Percentiles rank a stretch among this genome's conserved stretches.
These are phyloP conservation scores for Lerista edwardsae DNA, from an alignment of 2,797 vertebrate species.

Conservation along the genomic window DNA sequence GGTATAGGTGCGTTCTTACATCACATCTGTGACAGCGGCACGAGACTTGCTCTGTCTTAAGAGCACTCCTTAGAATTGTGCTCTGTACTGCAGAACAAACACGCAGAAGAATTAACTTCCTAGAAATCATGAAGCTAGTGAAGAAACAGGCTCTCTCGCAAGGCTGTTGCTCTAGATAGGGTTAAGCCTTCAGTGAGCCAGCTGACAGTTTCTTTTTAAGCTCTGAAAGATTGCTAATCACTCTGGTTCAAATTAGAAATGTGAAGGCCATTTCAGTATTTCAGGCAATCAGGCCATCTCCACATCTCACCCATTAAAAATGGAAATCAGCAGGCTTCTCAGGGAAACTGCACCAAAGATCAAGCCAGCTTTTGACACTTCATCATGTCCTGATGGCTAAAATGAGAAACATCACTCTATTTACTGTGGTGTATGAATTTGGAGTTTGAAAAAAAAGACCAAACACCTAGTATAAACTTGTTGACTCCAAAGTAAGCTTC, in stretches of 20 bases:
- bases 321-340: slow-evolving; percentile 11
- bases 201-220: neutral
- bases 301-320: slow-evolving; percentile 23
- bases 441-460: too few species aligned
- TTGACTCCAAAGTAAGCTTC: too few species aligned
- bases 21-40: too few species aligned
- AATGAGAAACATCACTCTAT: too few species aligned
- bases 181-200: neutral
- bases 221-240: slow-evolving; percentile 26
- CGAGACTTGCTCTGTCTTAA: too few species aligned
- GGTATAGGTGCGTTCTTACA: too few species aligned
- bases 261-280: slow-evolving; percentile 46
- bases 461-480: too few species aligned
- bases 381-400: neutral
- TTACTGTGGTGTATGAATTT: too few species aligned
- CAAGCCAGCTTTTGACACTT: neutral
- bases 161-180: neutral
- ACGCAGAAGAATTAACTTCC: neutral
- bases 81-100: neutral
- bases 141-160: neutral
- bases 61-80: too few species aligned
- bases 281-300: slow-evolving; percentile 40
- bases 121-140: neutral
- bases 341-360: neutral
- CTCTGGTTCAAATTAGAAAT: slow-evolving; percentile 50